phyloP scores from a whole-genome alignment of 2,113 vertebrate species.

The Hymenochirus boettgeri region DNA sequence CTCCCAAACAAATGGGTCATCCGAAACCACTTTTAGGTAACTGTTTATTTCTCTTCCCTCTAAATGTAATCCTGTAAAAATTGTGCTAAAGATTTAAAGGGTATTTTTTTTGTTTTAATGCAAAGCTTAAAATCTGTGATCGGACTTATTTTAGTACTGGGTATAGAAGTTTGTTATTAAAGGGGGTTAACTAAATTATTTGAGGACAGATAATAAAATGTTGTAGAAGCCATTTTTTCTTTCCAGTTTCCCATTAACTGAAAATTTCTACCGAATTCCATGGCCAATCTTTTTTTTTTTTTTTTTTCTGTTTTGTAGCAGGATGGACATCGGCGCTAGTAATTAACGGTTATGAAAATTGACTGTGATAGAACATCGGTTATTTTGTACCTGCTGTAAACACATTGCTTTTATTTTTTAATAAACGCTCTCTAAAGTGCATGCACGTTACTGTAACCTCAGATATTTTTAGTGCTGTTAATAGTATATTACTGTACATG shows the following conservation, averaged over 20 bases:
- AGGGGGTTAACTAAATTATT: background rate
- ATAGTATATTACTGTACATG: constrained; percentile 79
- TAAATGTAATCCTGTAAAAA: background rate
- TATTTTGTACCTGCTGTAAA: background rate
- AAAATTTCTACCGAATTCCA: background rate
- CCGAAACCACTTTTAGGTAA: no score
- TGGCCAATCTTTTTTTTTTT: constrained; percentile 4
- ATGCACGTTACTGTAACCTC: constrained; percentile 86
- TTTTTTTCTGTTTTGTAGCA: no score
- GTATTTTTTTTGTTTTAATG: background rate
- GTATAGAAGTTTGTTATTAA: background rate
- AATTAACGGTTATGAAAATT: no score
- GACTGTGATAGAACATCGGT: no score
- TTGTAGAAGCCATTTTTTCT: no score
- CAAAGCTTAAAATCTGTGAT: background rate
- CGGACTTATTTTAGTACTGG: constrained; percentile 5
- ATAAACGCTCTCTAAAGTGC: constrained; percentile 82
- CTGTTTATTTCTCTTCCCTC: background rate
- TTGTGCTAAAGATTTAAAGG: background rate
- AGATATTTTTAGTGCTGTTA: constrained; percentile 82
- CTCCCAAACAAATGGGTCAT: no score
- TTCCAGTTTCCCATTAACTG: no score
- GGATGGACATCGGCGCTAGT: no score
- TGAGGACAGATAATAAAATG: no score
- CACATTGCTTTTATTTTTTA: constrained; percentile 58